A percentile compares a stretch with the other conserved stretches of the same genome.
phyloP scores from a whole-genome alignment of 2,888 invertebrate genomes.

The Alviniconcha strummeri region DNA sequence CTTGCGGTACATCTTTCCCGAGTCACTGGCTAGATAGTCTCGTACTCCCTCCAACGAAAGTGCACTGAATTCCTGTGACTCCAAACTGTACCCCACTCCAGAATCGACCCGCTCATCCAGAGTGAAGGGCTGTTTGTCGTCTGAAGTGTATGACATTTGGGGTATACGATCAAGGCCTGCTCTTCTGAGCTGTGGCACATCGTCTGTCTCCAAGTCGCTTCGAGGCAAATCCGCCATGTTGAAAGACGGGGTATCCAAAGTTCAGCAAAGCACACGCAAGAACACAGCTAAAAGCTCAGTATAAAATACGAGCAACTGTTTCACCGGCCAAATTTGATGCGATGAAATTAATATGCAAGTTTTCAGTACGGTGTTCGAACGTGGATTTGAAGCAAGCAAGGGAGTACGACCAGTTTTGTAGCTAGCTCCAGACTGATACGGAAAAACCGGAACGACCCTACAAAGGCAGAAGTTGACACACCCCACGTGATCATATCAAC shows the following conservation, averaged over 20 bases:
- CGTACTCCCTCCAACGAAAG: constrained; percentile 14
- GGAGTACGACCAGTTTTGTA: neutral
- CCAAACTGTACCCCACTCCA: constrained; percentile 29
- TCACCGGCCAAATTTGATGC: neutral
- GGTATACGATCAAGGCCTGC: neutral
- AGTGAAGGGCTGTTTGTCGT: constrained; percentile 4
- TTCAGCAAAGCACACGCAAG: neutral
- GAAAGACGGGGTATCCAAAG: neutral
- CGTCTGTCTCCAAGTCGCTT: constrained; percentile 26
- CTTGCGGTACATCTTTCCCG: neutral
- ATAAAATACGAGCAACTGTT: neutral
- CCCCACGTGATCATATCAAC: constrained; percentile 7
- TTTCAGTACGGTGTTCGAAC: neutral
- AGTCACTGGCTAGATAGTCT: neutral
- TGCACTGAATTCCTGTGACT: constrained; percentile 29
- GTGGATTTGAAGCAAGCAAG: neutral
- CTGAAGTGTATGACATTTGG: neutral
- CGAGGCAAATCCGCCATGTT: constrained; percentile 33
- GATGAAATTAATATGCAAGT: neutral
- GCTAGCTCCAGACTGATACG: neutral
- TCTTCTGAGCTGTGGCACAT: neutral
- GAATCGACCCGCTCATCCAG: constrained; percentile 27
- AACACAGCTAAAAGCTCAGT: neutral
- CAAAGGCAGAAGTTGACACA: neutral
- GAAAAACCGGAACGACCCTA: neutral